Evolutionary conservation across 2,888 invertebrate species (phyloP), one percentile per base, ranked within the genome.

Genomic region (Drosophila paranaensis): DNA sequence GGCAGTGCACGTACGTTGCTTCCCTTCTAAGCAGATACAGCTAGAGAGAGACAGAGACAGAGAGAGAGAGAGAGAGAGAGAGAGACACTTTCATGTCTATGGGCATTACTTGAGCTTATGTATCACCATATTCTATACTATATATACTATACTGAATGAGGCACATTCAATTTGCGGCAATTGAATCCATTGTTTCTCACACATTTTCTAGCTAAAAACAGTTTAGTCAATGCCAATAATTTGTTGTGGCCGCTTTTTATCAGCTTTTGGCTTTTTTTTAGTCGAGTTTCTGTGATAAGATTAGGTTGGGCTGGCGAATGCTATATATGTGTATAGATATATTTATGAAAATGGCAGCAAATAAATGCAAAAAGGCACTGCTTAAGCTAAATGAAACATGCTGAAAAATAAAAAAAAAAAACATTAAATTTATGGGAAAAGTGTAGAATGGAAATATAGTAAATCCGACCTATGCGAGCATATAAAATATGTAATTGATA

Each of bases 281-380:
- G 53, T 68, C 81, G 74, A 79, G 81, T 67, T 70, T 63, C 37
- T 51, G 20, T 75, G 82, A 82, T 82, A 82, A 82, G 82, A 82
- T 82, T 75, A 75, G 60, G 37, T 11, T 37, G 33, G 20, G 43
- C 10, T 61, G 48, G 13, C 33, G 43, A 20, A 37, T 42, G 40
- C 10, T 62, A 27, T 20, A 14, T 16, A 9, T 3, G 14, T 14
- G 3, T 14, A 14, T 3, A 27, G 30, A 14, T 3, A 27, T 48
- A 27, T n/a, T n/a, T 48, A 11, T n/a, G 11, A 33, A 33, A 33
- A 33, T 55, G 30, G 57, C 60, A 62, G 6, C 62, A 46, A 27
- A 27, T 27, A 71, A 42, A 68, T 71, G 50, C 50, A 35, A 61
- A 43, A 61, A 61, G 13, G 40, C 3, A 45, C 14, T 13, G 9